Conservation (phyloP, 2,797 vertebrate genomes). For the Protonibea diacanthus region DNA sequence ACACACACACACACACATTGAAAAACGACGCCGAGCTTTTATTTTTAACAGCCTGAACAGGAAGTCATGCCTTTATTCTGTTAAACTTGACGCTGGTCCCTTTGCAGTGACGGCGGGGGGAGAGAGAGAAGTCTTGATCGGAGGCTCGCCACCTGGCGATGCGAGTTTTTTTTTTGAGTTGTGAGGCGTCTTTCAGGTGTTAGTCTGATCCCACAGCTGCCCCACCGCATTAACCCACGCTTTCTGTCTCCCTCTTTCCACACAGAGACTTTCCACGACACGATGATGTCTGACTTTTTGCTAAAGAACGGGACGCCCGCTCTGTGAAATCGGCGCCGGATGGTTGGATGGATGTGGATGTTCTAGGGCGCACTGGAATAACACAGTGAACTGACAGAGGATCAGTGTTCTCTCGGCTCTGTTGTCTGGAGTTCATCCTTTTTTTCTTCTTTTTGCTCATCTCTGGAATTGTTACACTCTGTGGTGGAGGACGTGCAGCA, state of each 20-base stretch:
- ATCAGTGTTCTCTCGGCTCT: conserved; percentile 19
- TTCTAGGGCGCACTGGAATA: conserved; percentile 69
- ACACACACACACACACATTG: too few relatives aligned
- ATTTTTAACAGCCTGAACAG: conserved; percentile 28
- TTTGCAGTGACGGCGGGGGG: conserved; percentile 14
- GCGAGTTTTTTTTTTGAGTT: conserved; percentile 64
- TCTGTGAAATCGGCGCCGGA: conserved; percentile 52
- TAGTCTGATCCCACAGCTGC: conserved; percentile 32
- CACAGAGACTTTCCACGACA: conserved; percentile 11
- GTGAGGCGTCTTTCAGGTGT: conserved; percentile 55
- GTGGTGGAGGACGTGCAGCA: conserved; percentile 53
- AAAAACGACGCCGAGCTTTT: conserved; percentile 12
- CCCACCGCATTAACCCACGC: not conserved
- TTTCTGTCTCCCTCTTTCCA: not conserved
- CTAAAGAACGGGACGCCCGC: conserved; percentile 51
- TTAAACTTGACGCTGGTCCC: not conserved
- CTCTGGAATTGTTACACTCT: conserved; percentile 61
- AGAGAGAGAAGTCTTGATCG: conserved; percentile 40
- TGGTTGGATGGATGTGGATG: conserved; percentile 58
- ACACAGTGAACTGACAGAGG: conserved; percentile 65
- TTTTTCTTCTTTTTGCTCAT: not conserved
- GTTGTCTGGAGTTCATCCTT: conserved; percentile 53
- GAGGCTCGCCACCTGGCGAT: conserved; percentile 64
- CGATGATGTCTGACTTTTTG: conserved; percentile 47
- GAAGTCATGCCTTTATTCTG: not conserved